Evolutionary conservation across 2,888 invertebrate species (phyloP), one percentile per base, ranked within the genome.

Genomic region (Seladonia tumulorum): DNA sequence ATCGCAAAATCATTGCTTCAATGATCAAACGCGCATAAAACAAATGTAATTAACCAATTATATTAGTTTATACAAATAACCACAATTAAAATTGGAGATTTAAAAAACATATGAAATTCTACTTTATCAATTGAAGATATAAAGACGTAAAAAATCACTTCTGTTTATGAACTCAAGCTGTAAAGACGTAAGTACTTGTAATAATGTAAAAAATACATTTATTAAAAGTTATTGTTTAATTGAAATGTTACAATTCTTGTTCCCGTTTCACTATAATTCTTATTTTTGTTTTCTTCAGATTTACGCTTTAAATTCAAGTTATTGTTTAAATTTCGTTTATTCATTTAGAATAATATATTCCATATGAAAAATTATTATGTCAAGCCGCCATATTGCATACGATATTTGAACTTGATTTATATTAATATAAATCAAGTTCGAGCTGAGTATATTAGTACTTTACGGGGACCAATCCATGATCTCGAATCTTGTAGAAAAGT

Each of bases 321-420:
- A 57, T 1, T n/a, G n/a, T n/a, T 12, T 57, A 8, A n/a, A 57
- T 12, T 12, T 57, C 4, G n/a, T 57, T 57, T n/a, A 57, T 57
- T 57, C 3, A 57, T 4, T 57, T 57, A 57, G 10, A 22, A n/a
- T 57, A 57, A 57, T 57, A n/a, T n/a, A 57, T 57, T 57, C 12
- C 2, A 12, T 57, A 57, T 57, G 57, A n/a, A 22, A 12, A 57
- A 57, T 57, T 57, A 57, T 57, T 47, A 47, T 16, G 47, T 47
- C 47, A 47, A 57, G 57, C 12, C 57, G 57, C 57, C 57, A 57
- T 57, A n/a, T 57, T 57, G 57, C n/a, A 57, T 57, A 57, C n/a
- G 10, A n/a, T 57, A 57, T 57, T 57, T 12, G 22, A 57, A 57
- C n/a, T 57, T n/a, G 22, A 53, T n/a, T 53, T 53, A 53, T 53